Percentiles rank a stretch among this genome's conserved stretches.
These are phyloP conservation scores for Halcyon chelicuti DNA, from an alignment of 2,797 vertebrate species.

Conservation along the genomic window DNA sequence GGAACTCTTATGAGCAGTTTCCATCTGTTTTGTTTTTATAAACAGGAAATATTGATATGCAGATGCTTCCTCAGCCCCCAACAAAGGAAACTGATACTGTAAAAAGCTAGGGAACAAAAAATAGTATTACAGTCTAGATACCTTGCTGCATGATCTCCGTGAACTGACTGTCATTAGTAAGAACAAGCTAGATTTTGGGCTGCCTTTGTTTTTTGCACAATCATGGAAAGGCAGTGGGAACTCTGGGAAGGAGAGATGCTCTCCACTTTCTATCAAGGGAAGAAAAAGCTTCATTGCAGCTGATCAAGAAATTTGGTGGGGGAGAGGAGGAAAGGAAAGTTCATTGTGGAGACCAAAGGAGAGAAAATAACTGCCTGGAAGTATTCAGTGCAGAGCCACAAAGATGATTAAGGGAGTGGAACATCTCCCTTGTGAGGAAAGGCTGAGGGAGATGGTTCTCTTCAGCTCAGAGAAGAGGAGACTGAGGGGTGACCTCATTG, in stretches of 20 bases:
- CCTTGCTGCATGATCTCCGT: neutral
- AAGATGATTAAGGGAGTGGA: too few species aligned
- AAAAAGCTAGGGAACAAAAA: neutral
- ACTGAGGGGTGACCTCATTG: too few species aligned
- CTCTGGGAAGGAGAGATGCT: neutral
- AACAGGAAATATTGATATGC: neutral
- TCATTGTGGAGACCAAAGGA: neutral
- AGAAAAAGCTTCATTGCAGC: neutral
- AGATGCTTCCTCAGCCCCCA: neutral
- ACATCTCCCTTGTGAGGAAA: too few species aligned
- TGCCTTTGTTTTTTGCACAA: neutral
- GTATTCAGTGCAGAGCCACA: too few species aligned
- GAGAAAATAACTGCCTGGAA: neutral
- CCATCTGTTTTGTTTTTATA: neutral
- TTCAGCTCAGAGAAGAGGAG: too few species aligned
- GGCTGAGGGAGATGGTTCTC: too few species aligned
- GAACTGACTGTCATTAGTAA: neutral
- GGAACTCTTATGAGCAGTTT: neutral
- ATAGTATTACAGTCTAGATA: neutral
- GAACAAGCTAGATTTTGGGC: neutral
- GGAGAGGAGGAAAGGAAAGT: neutral
- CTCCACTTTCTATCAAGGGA: neutral
- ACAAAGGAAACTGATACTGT: neutral
- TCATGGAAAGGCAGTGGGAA: neutral
- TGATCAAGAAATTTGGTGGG: neutral